Base-by-base conservation (phyloP, 1,140 invertebrate genomes). In the Muscidifurax raptorellus region DNA sequence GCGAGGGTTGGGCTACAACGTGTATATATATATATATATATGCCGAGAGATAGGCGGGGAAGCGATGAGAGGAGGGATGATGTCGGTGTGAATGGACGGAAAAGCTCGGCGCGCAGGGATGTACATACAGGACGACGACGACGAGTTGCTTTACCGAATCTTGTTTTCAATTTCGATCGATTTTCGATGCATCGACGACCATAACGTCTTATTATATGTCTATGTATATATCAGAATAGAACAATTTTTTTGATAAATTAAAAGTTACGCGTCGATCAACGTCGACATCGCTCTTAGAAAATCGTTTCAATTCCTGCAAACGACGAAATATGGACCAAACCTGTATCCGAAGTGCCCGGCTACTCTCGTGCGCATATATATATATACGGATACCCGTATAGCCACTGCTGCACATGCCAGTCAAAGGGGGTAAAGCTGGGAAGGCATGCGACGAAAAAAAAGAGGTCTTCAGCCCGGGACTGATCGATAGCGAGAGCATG, bases 401-500 rank as follows among this genome's bases (percentile, higher is more conserved):
- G 44, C 44, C 13, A 47, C 44, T 47, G 52, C 15, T 40, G 18
- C 18, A 22, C 52, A n/a, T 22, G 18, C 15, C 18, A 22, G 52
- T 59, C 18, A 59, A 59, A 59, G 52, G 52, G n/a, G 52, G 52
- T 59, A 18, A 59, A n/a, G 18, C 18, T 59, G 12, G 18, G 1
- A 75, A 44, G 36, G 25, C 64, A 18, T 22, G 77, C 30, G 28
- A 30, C 27, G 67, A 10, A 28, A 18, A 27, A 22, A 64, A 59
- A 36, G 44, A 64, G 18, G 84, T 64, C 67, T 76, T 44, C 79
- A 40, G 32, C 28, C 27, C 28, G 1, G 10, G 15, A 80, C 85
- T 87, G 85, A 89, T 88, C 87, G 85, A 87, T 88, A 85, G 76
- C 83, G 71, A 10, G 36, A 77, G 59, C 59, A 69, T 85, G 86